These are phyloP conservation scores for Indicator maculatus DNA, from an alignment of 2,113 vertebrate genomes.

Conservation along the genomic window DNA sequence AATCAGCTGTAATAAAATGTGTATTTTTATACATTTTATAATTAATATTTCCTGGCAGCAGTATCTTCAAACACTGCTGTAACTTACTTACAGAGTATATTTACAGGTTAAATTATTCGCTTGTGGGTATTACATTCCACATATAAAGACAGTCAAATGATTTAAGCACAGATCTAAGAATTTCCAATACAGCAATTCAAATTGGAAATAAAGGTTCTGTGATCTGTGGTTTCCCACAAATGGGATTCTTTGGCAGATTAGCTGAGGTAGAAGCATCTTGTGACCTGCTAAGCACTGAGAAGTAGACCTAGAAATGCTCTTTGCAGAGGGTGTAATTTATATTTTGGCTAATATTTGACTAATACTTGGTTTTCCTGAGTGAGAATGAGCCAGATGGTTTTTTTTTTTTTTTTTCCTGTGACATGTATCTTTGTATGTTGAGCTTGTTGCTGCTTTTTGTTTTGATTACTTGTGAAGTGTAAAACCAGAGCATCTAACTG, in stretches of 20 bases:
- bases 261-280: background rate
- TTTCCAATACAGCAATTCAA: too few relatives aligned
- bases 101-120: too few relatives aligned
- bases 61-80: too few relatives aligned
- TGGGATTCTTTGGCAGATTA: too few relatives aligned
- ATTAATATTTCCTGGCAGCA: too few relatives aligned
- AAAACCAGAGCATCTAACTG: background rate
- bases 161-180: too few relatives aligned
- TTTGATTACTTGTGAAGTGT: background rate
- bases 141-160: too few relatives aligned
- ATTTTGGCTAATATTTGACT: background rate
- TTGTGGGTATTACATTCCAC: too few relatives aligned
- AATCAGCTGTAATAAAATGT: background rate
- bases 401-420: background rate
- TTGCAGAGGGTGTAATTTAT: background rate
- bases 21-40: too few relatives aligned
- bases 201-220: too few relatives aligned
- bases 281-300: background rate
- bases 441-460: background rate
- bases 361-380: background rate
- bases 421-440: background rate
- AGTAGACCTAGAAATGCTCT: background rate
- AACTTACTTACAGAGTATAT: too few relatives aligned
- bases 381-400: background rate
- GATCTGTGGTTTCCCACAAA: too few relatives aligned